phyloP scores from a whole-genome alignment of 2,797 vertebrate genomes.

The Perodicticus potto region DNA sequence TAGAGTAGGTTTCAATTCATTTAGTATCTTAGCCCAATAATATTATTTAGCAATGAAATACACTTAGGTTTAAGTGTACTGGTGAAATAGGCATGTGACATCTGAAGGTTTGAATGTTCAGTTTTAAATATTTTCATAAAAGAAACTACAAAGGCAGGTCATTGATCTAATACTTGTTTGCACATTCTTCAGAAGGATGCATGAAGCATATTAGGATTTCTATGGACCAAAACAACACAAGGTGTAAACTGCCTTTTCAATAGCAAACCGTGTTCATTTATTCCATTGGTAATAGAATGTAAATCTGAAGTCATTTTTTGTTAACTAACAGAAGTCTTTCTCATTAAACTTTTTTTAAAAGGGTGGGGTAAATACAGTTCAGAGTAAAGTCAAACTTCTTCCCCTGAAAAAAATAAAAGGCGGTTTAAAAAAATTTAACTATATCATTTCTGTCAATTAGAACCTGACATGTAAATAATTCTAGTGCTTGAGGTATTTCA shows the following conservation, averaged over 20 bases:
- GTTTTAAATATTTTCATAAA: slow-evolving; percentile 89
- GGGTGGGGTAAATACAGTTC: slow-evolving; percentile 85
- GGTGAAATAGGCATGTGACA: slow-evolving; percentile 87
- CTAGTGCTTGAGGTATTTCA: slow-evolving; percentile 58
- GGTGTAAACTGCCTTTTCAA: slow-evolving; percentile 90
- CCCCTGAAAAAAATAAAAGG: slow-evolving; percentile 1
- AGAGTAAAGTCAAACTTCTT: slow-evolving; percentile 85
- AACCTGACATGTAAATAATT: slow-evolving; percentile 72
- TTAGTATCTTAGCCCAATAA: slow-evolving; percentile 76
- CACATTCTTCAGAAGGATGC: slow-evolving; percentile 89
- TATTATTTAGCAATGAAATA: slow-evolving; percentile 82
- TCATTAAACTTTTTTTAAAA: slow-evolving; percentile 79
- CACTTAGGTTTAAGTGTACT: slow-evolving; percentile 78
- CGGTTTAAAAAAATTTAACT: slow-evolving; percentile 68
- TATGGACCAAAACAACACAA: slow-evolving; percentile 89
- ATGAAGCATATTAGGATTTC: slow-evolving; percentile 90
- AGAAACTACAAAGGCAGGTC: slow-evolving; percentile 87
- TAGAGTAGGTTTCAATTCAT: not conserved
- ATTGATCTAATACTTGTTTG: slow-evolving; percentile 90
- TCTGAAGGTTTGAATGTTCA: slow-evolving; percentile 90
- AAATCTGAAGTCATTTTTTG: slow-evolving; percentile 87
- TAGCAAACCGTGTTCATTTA: slow-evolving; percentile 91
- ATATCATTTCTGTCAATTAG: slow-evolving; percentile 74
- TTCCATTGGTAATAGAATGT: slow-evolving; percentile 88
- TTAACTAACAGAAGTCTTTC: slow-evolving; percentile 84